Base-by-base conservation (phyloP, 2,113 vertebrate genomes). In the Eclectus roratus region DNA sequence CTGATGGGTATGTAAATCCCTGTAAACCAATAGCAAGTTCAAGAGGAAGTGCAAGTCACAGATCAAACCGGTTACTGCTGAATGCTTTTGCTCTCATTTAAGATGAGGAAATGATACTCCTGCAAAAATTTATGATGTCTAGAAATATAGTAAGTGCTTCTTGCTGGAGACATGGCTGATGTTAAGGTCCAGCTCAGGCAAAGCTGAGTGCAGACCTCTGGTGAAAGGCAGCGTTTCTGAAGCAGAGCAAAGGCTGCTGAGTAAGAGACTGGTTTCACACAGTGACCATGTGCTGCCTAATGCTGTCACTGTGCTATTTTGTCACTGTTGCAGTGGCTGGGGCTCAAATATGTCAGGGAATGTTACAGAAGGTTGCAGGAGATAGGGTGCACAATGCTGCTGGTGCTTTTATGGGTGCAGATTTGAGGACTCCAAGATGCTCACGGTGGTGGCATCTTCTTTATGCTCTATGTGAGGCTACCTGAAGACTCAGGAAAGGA, bases 261-360 rank as follows among this genome's bases (percentile, higher is more conserved):
- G 49, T 23, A 49, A 52, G 31, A 66, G 2, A 29, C 29, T 55
- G 43, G 11, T 61, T 87, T 77, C 60, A 55, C 21, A 8, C 10
- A 17, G 39, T 13, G 28, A 37, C 52, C 0, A 0, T 37, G 64
- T 3, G 3, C 17, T 28, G 41, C 46, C 13, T 37, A 33, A 16
- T 2, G 3, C 44, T 79, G 20, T 33, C 27, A 44, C 47, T n/a
- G 19, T 11, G 58, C 29, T 69, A 4, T 69, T 85, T 56, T 50
- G 39, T 83, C 72, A 61, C 49, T 65, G 29, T 27, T 55, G 41
- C 21, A 44, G 56, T 27, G 28, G 28, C 69, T 47, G 27, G 20
- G 23, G 68, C 83, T 79, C 77, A 33, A 52, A 88, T 39, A 17
- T 0, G 0, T 44, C 27, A 47, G 44, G 31, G 10, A 56, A 65